These are phyloP conservation scores for Oncorhynchus kisutch DNA, from an alignment of 2,113 vertebrate species.

Conservation along the genomic window DNA sequence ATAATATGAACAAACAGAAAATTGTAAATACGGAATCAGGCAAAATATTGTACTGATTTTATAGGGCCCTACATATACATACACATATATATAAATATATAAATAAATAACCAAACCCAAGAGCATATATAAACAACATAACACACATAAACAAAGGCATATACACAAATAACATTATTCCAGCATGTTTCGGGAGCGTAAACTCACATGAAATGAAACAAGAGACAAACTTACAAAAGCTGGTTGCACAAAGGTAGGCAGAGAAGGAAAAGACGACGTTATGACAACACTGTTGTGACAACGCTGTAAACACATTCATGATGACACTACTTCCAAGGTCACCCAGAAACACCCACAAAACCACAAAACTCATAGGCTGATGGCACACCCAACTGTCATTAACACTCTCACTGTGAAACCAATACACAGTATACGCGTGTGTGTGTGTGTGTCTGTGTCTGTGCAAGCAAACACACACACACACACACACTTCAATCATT, in stretches of 20 bases:
- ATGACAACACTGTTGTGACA: conserved; percentile 38
- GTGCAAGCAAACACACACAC: conserved; percentile 52
- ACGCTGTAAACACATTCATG: conserved; percentile 10
- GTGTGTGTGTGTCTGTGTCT: background rate
- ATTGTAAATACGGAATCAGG: too few species aligned
- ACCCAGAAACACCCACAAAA: too few species aligned
- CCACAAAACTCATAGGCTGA: too few species aligned
- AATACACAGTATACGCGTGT: background rate
- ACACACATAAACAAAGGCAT: conserved; percentile 4
- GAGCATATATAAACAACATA: conserved; percentile 26
- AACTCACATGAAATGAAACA: too few species aligned
- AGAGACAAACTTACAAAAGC: conserved; percentile 76
- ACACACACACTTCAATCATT: background rate
- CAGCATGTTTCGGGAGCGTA: too few species aligned
- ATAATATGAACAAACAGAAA: too few species aligned
- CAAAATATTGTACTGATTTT: too few species aligned
- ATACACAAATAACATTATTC: too few species aligned
- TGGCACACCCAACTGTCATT: too few species aligned
- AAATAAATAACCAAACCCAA: conserved; percentile 25
- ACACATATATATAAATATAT: background rate
- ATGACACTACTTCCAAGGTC: too few species aligned
- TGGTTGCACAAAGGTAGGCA: conserved; percentile 70
- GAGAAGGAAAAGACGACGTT: conserved; percentile 63
- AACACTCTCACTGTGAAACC: conserved; percentile 76
- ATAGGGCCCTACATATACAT: background rate